phyloP scores from a whole-genome alignment of 2,797 vertebrate genomes.

The Karalla daura region DNA sequence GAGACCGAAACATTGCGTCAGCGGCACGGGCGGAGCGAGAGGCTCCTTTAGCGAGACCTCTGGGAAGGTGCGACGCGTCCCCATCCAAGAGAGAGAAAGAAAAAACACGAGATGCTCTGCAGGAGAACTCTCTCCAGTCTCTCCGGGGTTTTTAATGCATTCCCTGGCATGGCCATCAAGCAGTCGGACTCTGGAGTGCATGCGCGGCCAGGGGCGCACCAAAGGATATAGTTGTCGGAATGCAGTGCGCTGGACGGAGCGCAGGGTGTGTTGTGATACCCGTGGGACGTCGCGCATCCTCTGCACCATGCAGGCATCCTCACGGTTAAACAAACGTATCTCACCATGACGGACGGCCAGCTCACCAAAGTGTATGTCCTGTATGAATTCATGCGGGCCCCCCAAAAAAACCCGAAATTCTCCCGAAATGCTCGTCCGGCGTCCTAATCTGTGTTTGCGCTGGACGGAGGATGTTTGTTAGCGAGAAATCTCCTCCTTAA shows the following conservation, averaged over 20 bases:
- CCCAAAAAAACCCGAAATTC: slow-evolving; percentile 22
- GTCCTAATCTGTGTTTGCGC: slow-evolving; percentile 13
- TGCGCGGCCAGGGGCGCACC: not conserved
- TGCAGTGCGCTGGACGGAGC: not conserved
- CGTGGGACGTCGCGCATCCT: slow-evolving; percentile 6
- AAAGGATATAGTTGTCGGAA: not conserved
- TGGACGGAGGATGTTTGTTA: slow-evolving; percentile 4
- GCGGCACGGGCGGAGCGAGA: slow-evolving; percentile 18
- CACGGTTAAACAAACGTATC: slow-evolving; percentile 33
- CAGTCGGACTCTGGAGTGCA: slow-evolving; percentile 7
- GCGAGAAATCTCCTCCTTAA: too few relatives aligned
- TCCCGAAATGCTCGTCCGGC: not conserved
- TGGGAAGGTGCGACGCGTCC: slow-evolving; percentile 29
- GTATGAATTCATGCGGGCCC: too few relatives aligned
- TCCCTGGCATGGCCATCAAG: not conserved
- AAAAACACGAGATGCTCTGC: slow-evolving; percentile 1
- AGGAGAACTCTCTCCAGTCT: slow-evolving; percentile 11
- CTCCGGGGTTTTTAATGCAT: slow-evolving; percentile 5
- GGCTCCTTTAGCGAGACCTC: slow-evolving; percentile 33
- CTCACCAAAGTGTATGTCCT: slow-evolving; percentile 15
- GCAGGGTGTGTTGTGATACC: not conserved
- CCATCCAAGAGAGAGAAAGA: slow-evolving; percentile 32
- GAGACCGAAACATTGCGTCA: slow-evolving; percentile 43
- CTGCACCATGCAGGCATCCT: slow-evolving; percentile 22
- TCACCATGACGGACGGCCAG: slow-evolving; percentile 46